phyloP scores from a whole-genome alignment of 2,888 invertebrate genomes.

The Periphyllus acericola region DNA sequence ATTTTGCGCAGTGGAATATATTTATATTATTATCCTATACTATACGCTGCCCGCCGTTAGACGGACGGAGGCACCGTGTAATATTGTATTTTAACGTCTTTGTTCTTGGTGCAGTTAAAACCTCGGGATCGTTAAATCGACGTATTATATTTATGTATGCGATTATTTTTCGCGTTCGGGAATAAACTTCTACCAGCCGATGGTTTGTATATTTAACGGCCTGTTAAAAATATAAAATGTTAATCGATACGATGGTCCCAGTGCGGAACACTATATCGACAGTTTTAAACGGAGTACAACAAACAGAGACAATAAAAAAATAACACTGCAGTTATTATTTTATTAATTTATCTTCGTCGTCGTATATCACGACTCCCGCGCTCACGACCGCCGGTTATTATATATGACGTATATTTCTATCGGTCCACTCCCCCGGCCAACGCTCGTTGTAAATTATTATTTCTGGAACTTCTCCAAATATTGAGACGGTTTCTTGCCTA shows the following conservation, averaged over 20 bases:
- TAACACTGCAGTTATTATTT: not conserved
- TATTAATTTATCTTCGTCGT: conserved; percentile 9
- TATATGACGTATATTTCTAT: conserved; percentile 2
- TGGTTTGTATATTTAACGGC: no score
- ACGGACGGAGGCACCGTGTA: no score
- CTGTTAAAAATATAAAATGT: not conserved
- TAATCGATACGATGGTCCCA: not conserved
- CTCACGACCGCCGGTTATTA: not conserved
- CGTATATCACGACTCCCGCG: not conserved
- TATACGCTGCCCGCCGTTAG: no score
- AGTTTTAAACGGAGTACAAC: not conserved
- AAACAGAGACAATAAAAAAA: not conserved
- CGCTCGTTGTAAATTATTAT: conserved; percentile 12
- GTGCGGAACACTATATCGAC: not conserved
- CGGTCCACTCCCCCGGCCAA: not conserved
- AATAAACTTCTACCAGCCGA: not conserved
- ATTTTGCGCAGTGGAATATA: no score
- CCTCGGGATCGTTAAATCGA: not conserved
- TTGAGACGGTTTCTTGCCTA: not conserved
- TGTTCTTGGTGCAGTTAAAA: not conserved
- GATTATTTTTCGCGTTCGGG: not conserved
- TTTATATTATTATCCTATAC: no score
- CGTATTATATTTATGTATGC: not conserved
- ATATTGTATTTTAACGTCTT: not conserved
- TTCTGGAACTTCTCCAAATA: conserved; percentile 11